Base-by-base conservation (phyloP, 2,888 invertebrate species). In the Drosophila prostipennis region DNA sequence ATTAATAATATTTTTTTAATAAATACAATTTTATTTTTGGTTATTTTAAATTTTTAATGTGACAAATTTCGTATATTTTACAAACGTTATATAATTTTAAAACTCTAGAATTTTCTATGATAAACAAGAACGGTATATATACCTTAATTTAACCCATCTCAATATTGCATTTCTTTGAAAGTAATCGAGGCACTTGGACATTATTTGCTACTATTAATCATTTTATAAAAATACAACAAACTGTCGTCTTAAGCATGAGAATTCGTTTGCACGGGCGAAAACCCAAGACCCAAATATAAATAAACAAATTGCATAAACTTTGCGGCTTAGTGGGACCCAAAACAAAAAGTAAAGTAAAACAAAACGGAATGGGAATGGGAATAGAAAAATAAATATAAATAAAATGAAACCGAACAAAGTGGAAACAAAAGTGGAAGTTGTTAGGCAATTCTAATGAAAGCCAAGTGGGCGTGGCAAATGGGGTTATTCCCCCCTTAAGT, bases 231-330 rank as follows among this genome's bases (percentile, higher is more conserved):
- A 48, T 39, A 39, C 52, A 39, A 29, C 39, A 2, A 52, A 11
- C 26, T 11, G n/a, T 56, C 19, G n/a, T 56, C 19, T 46, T 61
- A 46, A 45, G 56, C 45, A 32, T 46, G 37, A n/a, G 37, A 60
- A 60, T 16, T 11, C 29, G 37, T 60, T 46, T 32, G 56, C 39
- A 32, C 32, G 13, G 16, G 10, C 32, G 16, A 42, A 42, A 16
- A 49, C 39, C 16, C 14, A 14, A 58, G 23, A 36, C 42, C 26
- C n/a, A 40, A 23, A 32, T 37, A 60, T 19, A 43, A 64, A 64
- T 52, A 64, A 64, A 64, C 61, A 61, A 52, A 64, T 61, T 60
- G 51, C 61, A 61, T 40, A 39, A 64, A 51, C 49, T 51, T 61
- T 61, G 43, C 36, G 14, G 49, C 59, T 43, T 42, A 29, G 48